Percentiles rank a stretch among this genome's conserved stretches.
phyloP scores from a whole-genome alignment of 1,140 invertebrate species.

The Drosophila kanapiae region DNA sequence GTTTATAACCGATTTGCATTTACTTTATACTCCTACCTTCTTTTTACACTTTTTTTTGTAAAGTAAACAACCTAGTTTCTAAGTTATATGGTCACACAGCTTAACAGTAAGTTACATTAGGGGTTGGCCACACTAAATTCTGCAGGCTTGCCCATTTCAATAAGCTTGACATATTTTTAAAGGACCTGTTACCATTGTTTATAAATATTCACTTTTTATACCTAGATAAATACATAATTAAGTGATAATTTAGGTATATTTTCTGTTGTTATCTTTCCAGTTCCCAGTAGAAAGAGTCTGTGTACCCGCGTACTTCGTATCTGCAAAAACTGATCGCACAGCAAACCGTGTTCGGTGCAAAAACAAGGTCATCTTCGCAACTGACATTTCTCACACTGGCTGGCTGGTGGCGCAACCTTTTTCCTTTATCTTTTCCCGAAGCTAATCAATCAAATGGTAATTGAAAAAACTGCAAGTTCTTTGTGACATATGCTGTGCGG shows the following conservation, averaged over 20 bases:
- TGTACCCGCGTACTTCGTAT: no score
- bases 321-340: background rate
- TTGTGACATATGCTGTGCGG: constrained; percentile 15
- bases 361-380: constrained; percentile 11
- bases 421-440: constrained; percentile 11
- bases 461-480: constrained; percentile 43
- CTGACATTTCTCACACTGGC: constrained; percentile 17
- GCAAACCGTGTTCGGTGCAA: background rate
- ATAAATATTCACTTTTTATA: background rate
- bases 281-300: background rate
- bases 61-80: background rate
- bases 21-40: no score
- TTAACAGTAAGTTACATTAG: background rate
- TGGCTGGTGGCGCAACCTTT: constrained; percentile 1
- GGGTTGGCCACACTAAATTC: background rate
- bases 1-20: background rate
- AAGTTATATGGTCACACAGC: background rate
- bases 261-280: background rate
- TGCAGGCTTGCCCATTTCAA: background rate
- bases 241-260: background rate
- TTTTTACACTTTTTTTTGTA: no score
- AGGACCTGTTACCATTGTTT: background rate
- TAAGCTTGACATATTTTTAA: background rate
- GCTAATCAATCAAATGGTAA: constrained; percentile 42
- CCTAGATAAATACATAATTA: background rate